Evolutionary conservation across 2,113 vertebrate genomes (phyloP), one percentile per base, ranked within the genome.

Genomic region (Elephantulus edwardii): DNA sequence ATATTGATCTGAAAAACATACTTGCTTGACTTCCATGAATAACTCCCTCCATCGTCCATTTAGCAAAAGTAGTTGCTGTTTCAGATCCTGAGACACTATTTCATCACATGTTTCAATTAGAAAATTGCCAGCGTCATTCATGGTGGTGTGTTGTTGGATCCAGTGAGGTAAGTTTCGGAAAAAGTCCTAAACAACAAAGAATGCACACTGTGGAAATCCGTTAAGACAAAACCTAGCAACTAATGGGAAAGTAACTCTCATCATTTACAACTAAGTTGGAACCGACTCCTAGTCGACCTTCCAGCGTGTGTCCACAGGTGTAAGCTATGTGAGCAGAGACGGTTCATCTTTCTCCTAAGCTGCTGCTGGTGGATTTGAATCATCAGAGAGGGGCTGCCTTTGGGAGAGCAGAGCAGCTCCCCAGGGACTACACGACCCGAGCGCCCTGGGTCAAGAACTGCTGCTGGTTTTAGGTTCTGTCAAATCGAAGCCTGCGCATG

Each of bases 101-200:
- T 99, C 99, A 64, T 99, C 98, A 30, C 99, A 99, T 0, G 99
- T 99, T 97, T 99, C 99, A 33, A 99, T 99, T 4, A 99, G 98
- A 93, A 99, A 99, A 97, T 99, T 99, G 52, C 99, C 99, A 6
- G 99, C 98, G 68, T 99, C 99, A 5, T 99, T 99, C 99, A 99
- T 99, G 94, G 98, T 98, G 91, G 98, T 98, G 93, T 99, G 99
- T 94, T 99, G 99, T 93, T 99, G 98, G 85, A 99, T 99, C 99
- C 99, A 97, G 50, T 98, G 97, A 93, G 97, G 96, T 85, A 98
- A 96, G 70, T 97, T 97, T 6, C 97, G 93, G 70, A 98, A 98
- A 90, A 98, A 98, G 76, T 98, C 98, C 98, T 98, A 64, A 84
- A 70, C 4, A 44, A 75, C 17, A 83, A 79, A 78, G 28, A 92